These are phyloP conservation scores for Cephus spinipes DNA, from an alignment of 2,888 invertebrate species.

Conservation along the genomic window DNA sequence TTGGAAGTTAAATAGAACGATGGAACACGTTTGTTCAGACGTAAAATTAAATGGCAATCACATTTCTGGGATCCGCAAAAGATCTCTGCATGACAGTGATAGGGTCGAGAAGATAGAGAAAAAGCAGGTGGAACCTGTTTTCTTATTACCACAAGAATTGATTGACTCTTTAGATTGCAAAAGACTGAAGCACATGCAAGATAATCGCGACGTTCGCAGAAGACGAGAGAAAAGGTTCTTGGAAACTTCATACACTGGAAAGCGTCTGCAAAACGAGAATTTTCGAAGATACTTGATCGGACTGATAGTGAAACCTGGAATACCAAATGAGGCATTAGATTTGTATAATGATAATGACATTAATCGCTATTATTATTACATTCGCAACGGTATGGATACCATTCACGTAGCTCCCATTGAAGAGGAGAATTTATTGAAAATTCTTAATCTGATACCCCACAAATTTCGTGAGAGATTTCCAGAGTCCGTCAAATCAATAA, in stretches of 20 bases:
- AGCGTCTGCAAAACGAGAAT: conserved; percentile 81
- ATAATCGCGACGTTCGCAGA: conserved; percentile 9
- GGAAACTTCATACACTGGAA: conserved; percentile 74
- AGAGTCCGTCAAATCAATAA: conserved; percentile 71
- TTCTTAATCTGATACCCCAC: conserved; percentile 74
- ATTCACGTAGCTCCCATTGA: conserved; percentile 88
- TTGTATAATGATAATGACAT: conserved; percentile 75
- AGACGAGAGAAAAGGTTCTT: conserved; percentile 20
- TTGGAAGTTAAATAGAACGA: not conserved
- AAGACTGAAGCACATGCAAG: conserved; percentile 61
- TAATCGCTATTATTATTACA: conserved; percentile 88
- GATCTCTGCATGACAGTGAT: conserved; percentile 61
- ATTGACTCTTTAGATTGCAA: conserved; percentile 63
- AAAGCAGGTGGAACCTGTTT: conserved; percentile 71
- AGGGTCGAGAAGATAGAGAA: conserved; percentile 68
- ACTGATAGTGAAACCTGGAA: conserved; percentile 75
- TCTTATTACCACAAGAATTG: conserved; percentile 75
- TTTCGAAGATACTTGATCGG: conserved; percentile 85
- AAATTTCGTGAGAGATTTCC: conserved; percentile 73
- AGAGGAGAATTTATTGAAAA: conserved; percentile 76
- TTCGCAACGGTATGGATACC: conserved; percentile 91
- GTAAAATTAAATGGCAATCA: not conserved
- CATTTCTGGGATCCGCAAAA: conserved; percentile 56
- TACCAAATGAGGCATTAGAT: conserved; percentile 65
- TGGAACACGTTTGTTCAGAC: not conserved